Evolutionary conservation across 2,888 invertebrate species (phyloP).

Genomic region (Acrocyrtus sp.): DNA sequence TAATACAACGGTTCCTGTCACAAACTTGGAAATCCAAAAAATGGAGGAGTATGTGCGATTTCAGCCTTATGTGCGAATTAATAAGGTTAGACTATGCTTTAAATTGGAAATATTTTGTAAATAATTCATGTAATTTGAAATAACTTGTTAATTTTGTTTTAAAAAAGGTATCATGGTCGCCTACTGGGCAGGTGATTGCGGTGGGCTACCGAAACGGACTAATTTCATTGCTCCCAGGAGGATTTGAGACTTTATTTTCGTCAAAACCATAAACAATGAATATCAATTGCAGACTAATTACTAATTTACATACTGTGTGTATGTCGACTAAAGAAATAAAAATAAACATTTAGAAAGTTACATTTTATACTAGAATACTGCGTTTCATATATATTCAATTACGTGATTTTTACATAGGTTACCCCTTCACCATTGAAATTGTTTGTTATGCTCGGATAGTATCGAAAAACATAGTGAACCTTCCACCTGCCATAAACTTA

Average conservation of each 20-base stretch:
- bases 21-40: background rate
- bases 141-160: background rate
- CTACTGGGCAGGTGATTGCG: conserved; percentile 51
- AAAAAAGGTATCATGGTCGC: conserved; percentile 54
- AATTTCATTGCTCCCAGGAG: conserved; percentile 46
- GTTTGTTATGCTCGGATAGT: conserved; percentile 38
- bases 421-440: too few species aligned
- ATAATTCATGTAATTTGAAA: background rate
- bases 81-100: conserved; percentile 48
- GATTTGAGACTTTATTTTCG: conserved; percentile 41
- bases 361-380: too few species aligned
- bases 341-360: too few species aligned
- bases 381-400: too few species aligned
- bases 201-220: conserved; percentile 60
- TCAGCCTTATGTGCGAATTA: conserved; percentile 50
- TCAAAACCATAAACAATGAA: too few species aligned
- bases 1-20: background rate
- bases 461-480: conserved; percentile 34
- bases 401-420: too few species aligned
- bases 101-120: background rate
- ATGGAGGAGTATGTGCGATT: conserved; percentile 51
- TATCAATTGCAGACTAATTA: background rate
- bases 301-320: background rate
- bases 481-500: conserved; percentile 18
- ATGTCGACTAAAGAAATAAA: background rate